A percentile compares a stretch with the other conserved stretches of the same genome.
These are phyloP conservation scores for Sapajus apella DNA, from an alignment of 2,113 vertebrate species.

Conservation along the genomic window DNA sequence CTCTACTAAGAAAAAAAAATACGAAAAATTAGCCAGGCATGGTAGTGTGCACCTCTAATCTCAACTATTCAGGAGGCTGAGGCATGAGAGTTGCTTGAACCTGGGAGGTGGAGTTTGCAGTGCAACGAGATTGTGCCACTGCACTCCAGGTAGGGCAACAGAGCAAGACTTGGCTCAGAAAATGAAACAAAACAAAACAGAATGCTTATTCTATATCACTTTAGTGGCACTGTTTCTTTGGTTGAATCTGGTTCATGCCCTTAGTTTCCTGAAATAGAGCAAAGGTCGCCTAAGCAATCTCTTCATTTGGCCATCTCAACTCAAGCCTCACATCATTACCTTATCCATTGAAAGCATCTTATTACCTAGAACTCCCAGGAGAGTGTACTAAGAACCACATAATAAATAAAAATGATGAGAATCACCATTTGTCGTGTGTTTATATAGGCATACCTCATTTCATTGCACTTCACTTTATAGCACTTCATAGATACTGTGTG, in stretches of 20 bases:
- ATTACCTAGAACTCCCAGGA: not conserved
- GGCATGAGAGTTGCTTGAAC: too few species aligned
- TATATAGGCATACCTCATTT: not conserved
- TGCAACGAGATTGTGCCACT: rapidly evolving
- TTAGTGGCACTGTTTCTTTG: not conserved
- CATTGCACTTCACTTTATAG: not conserved
- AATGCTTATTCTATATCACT: not conserved
- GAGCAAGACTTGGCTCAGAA: too few species aligned
- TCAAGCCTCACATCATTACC: not conserved
- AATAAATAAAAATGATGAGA: not conserved
- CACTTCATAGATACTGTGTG: not conserved
- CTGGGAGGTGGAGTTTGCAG: too few species aligned
- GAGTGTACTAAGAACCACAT: not conserved
- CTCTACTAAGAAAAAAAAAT: too few species aligned
- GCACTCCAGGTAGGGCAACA: too few species aligned
- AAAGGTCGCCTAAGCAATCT: not conserved
- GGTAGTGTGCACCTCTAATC: too few species aligned
- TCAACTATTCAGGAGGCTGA: too few species aligned
- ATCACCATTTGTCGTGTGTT: not conserved
- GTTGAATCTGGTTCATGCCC: not conserved
- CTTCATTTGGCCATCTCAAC: not conserved
- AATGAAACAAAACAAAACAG: too few species aligned
- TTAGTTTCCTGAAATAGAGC: not conserved
- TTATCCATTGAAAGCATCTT: not conserved
- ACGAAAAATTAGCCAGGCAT: rapidly evolving